Evolutionary conservation across 1,140 invertebrate genomes (phyloP).

Genomic region (Bactericera cockerelli): DNA sequence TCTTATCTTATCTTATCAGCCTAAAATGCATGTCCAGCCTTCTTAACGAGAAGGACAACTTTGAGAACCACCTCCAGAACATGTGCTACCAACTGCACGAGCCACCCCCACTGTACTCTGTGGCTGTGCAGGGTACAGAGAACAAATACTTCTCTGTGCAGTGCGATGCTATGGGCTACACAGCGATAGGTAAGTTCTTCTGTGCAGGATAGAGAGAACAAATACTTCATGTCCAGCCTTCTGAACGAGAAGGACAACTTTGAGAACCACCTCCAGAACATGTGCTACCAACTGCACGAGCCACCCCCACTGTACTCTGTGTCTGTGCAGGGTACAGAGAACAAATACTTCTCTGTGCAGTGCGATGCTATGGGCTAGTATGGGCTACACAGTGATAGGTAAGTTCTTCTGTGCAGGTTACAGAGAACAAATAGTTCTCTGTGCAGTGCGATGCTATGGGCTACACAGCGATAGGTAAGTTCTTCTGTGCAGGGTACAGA

Average conservation of each 20-base stretch:
- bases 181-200: neutral
- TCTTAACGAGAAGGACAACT: neutral
- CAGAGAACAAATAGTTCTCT: neutral
- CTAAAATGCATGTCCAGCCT: neutral
- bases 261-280: neutral
- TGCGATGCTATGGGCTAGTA: neutral
- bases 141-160: conserved; percentile 1
- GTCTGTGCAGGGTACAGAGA: neutral
- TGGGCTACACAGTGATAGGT: neutral
- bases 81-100: conserved; percentile 4
- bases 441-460: neutral
- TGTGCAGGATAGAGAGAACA: neutral
- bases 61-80: neutral
- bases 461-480: neutral
- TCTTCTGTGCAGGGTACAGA: neutral
- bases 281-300: conserved; percentile 3
- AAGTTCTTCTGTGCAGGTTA: neutral
- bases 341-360: conserved; percentile 1
- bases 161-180: neutral
- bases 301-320: neutral
- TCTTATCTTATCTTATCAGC: neutral
- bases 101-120: neutral
- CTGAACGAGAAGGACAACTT: neutral
- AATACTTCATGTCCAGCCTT: conserved; percentile 2
- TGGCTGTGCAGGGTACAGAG: neutral